phyloP scores from a whole-genome alignment of 1,140 invertebrate species.

The Monochamus saltuarius region DNA sequence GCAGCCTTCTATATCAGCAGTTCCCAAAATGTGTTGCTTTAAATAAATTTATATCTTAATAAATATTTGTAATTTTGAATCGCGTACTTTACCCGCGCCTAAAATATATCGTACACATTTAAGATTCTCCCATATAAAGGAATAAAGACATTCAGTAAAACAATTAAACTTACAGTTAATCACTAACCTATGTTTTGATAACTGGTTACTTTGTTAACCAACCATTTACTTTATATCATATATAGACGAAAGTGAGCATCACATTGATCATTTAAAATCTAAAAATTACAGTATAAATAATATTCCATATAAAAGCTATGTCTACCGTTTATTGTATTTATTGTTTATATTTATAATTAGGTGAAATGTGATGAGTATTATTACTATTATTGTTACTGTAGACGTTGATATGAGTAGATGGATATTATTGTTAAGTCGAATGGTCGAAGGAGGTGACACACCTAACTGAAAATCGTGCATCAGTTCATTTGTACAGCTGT shows the following conservation, averaged over 20 bases:
- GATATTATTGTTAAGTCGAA: conserved; percentile 1
- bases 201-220: conserved; percentile 7
- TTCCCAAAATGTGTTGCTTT: no score
- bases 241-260: conserved; percentile 23
- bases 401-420: conserved; percentile 1
- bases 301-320: conserved; percentile 26
- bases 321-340: conserved; percentile 12
- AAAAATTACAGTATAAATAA: conserved; percentile 21
- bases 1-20: no score
- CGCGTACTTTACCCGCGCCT: no score
- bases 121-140: no score
- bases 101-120: no score
- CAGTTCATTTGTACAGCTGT: neutral
- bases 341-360: conserved; percentile 17
- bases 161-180: neutral
- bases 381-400: neutral
- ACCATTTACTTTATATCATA: conserved; percentile 1
- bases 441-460: neutral
- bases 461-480: neutral
- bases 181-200: neutral
- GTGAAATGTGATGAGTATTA: neutral
- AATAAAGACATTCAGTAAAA: neutral
- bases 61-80: no score
- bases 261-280: conserved; percentile 17
- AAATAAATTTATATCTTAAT: no score